Base-by-base conservation (phyloP, 2,797 vertebrate species). In the Menidia menidia region DNA sequence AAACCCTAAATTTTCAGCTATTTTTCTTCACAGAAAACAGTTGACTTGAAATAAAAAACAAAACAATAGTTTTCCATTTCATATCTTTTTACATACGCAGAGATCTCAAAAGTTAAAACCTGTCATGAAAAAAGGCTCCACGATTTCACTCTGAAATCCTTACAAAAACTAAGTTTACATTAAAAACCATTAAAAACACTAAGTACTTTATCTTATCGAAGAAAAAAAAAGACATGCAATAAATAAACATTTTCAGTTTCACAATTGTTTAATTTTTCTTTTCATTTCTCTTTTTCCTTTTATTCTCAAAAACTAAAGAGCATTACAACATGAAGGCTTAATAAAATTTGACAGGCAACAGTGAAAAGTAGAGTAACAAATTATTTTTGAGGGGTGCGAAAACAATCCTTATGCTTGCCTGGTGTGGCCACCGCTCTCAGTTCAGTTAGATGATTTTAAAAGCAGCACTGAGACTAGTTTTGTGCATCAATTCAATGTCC, bases 1-100 rank as follows among this genome's bases (percentile, higher is more conserved):
- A 96, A 96, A 95, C 94, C 95, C 95, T 96, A 95, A 95, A 89
- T 94, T 93, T 96, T 95, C 94, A 94, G 92, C 94, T 89, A 79
- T 93, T 94, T 91, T 95, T 95, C 92, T 90, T 92, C 94, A 95
- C 95, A 96, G 95, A 96, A 96, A 95, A 95, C 90, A 94, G 90
- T 25, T 25, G 92, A 92, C 94, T 94, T 89, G 80, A 92, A 83
- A 87, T 87, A 90, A 93, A 95, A 93, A 92, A 95, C 96, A 95
- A 94, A 93, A 95, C 94, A 96, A 92, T 86, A 94, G 86, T 95
- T 94, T 92, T 93, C 92, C 84, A 82, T 89, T 89, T 86, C 81
- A 87, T 90, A 90, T 80, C 77, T 92, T 92, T 92, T 91, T 92
- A 94, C 93, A 96, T 93, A 94, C 88, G 95, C 94, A 95, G 94